Base-by-base conservation (phyloP, 2,888 invertebrate genomes). In the Dichetophora obliterata region DNA sequence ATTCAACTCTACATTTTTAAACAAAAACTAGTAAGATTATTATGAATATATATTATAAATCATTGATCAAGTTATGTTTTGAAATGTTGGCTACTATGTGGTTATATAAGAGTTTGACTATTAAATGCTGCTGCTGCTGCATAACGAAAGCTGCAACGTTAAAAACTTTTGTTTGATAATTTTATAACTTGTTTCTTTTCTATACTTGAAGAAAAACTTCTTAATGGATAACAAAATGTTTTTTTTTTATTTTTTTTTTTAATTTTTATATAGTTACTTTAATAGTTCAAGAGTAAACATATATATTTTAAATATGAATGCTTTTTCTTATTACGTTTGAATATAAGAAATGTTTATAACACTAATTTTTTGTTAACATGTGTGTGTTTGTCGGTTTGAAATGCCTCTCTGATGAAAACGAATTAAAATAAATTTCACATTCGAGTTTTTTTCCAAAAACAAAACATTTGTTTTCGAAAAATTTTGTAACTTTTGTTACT, bases 221-320 rank as follows among this genome's bases (percentile, higher is more conserved):
- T 27, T 50, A 11, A 59, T 59, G 16, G 0, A 24, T 22, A 27
- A 19, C 5, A 37, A 66, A 68, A 8, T 22, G 19, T 19, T 57
- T 16, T 37, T 27, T 24, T 27, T 71, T 57, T 16, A n/a, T n/a
- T 54, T 43, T 43, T 65, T 16, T 34, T 34, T 24, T 9, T 9
- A 11, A 34, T 54, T 9, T 34, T 8, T 31, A 50, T 31, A 37
- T n/a, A n/a, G n/a, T 37, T 37, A 19, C 14, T 37, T 27, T 57
- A 57, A 61, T 72, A 61, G 14, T 27, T 43, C 2, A 48, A 72
- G 61, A 72, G 71, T 72, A 72, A 72, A 72, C 59, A 72, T 72
- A 59, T 57, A 19, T 22, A n/a, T 14, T 48, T 34, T 34, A 16
- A 57, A 16, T 59, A 72, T 57, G 14, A 63, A 74, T 74, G 34